These are phyloP conservation scores for Drosophila aff. DNA, from an alignment of 1,140 invertebrate species.

Conservation along the genomic window DNA sequence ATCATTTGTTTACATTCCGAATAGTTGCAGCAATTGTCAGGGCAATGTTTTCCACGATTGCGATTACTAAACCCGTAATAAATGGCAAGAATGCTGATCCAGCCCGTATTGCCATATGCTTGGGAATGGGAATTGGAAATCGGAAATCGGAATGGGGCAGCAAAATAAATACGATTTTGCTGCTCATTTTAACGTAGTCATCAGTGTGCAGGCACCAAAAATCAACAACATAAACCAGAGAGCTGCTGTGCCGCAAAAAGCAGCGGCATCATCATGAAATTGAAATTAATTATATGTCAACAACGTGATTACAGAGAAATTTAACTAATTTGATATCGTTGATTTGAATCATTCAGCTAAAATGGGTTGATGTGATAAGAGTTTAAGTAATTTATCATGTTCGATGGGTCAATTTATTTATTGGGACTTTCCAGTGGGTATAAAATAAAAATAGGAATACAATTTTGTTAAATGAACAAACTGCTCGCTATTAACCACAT, in stretches of 20 bases:
- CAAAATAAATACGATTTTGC: slow-evolving; percentile 43
- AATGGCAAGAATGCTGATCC: slow-evolving; percentile 53
- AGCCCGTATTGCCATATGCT: slow-evolving; percentile 4
- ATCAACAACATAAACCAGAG: slow-evolving; percentile 35
- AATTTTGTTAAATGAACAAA: not conserved
- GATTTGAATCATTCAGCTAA: slow-evolving; percentile 6
- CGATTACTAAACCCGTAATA: slow-evolving; percentile 49
- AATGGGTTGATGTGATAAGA: slow-evolving; percentile 27
- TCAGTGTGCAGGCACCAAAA: slow-evolving; percentile 34
- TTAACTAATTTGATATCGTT: slow-evolving; percentile 41
- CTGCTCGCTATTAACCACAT: not conserved
- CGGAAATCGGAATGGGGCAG: slow-evolving; percentile 22
- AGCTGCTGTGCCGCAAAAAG: slow-evolving; percentile 12
- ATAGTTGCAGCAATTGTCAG: slow-evolving; percentile 49
- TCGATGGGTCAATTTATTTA: slow-evolving; percentile 32
- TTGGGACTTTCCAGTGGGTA: slow-evolving; percentile 10
- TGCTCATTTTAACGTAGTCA: slow-evolving; percentile 46
- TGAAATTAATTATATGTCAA: slow-evolving; percentile 65
- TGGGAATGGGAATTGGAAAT: not conserved
- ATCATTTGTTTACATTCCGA: slow-evolving; percentile 55
- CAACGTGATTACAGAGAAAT: slow-evolving; percentile 52
- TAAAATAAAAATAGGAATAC: not conserved
- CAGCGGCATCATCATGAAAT: slow-evolving; percentile 47
- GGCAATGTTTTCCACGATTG: slow-evolving; percentile 48
- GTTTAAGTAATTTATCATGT: slow-evolving; percentile 38